Conservation (phyloP, 2,888 invertebrate genomes). For the Macaria notata region DNA sequence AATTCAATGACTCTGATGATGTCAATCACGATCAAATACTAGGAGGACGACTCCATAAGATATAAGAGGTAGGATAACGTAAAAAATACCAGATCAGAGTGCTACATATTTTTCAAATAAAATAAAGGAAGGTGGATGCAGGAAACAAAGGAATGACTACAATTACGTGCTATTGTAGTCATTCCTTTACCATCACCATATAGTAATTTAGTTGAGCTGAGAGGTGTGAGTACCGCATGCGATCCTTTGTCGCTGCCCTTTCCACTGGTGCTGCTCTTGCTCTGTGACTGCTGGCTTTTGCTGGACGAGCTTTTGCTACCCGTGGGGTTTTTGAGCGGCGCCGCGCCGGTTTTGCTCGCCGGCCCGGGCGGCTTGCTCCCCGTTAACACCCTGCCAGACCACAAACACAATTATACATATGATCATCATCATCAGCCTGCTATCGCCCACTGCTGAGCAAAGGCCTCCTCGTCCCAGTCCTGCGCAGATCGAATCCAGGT, state of each 20-base stretch:
- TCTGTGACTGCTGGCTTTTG: constrained; percentile 52
- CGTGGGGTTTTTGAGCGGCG: constrained; percentile 58
- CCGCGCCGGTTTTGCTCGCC: constrained; percentile 76
- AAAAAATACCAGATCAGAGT: not conserved
- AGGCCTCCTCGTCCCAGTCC: too few species aligned
- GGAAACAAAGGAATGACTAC: too few species aligned
- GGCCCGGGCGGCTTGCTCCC: constrained; percentile 79
- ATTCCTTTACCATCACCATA: too few species aligned
- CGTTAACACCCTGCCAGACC: constrained; percentile 56
- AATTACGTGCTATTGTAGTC: too few species aligned
- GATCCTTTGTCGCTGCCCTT: constrained; percentile 54
- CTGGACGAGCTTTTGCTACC: constrained; percentile 54
- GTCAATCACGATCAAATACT: too few species aligned
- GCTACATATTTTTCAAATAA: not conserved
- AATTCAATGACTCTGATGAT: too few species aligned
- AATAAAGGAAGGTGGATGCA: not conserved
- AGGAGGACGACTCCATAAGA: too few species aligned
- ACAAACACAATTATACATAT: constrained; percentile 15
- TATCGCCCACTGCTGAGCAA: too few species aligned
- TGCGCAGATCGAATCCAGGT: too few species aligned
- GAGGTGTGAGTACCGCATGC: constrained; percentile 53
- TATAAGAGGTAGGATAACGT: too few species aligned
- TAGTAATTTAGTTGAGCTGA: too few species aligned
- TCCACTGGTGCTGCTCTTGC: constrained; percentile 54
- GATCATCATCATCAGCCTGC: too few species aligned